These are phyloP conservation scores for Azorinus chamasolen DNA, from an alignment of 2,888 invertebrate genomes.

Conservation along the genomic window DNA sequence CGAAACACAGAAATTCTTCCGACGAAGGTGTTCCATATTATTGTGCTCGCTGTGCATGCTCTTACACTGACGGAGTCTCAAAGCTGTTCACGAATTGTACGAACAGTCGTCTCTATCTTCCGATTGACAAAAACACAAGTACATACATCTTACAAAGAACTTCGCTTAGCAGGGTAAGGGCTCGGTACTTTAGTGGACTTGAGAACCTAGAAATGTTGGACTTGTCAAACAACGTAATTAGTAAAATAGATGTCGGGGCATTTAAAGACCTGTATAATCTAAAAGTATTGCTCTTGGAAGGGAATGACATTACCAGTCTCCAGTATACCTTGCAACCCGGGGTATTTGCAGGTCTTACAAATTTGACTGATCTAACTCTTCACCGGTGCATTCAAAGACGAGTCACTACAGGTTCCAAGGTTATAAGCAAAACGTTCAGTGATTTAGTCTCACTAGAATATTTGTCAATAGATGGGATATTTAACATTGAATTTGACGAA, in stretches of 20 bases:
- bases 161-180: too few species aligned
- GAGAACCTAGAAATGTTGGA: slow-evolving; percentile 24
- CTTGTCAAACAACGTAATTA: slow-evolving; percentile 29
- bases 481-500: slow-evolving; percentile 24
- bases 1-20: too few species aligned
- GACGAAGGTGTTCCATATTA: too few species aligned
- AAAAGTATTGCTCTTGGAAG: slow-evolving; percentile 25
- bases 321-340: slow-evolving; percentile 29
- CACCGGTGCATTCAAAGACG: slow-evolving; percentile 13
- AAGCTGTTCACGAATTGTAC: too few species aligned
- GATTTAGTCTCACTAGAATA: slow-evolving; percentile 18
- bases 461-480: slow-evolving; percentile 38
- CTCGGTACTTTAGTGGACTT: slow-evolving; percentile 13
- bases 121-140: too few species aligned
- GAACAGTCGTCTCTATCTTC: too few species aligned
- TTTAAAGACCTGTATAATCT: slow-evolving; percentile 34
- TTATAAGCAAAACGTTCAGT: slow-evolving; percentile 14
- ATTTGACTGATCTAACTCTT: slow-evolving; percentile 25
- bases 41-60: too few species aligned
- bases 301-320: slow-evolving; percentile 9
- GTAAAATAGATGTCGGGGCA: slow-evolving; percentile 25
- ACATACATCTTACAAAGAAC: too few species aligned
- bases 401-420: background rate
- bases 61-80: too few species aligned
- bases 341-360: slow-evolving; percentile 30